A percentile compares a stretch with the other conserved stretches of the same genome.
These are phyloP conservation scores for Drosophila dives DNA, from an alignment of 2,888 invertebrate species.

Conservation along the genomic window DNA sequence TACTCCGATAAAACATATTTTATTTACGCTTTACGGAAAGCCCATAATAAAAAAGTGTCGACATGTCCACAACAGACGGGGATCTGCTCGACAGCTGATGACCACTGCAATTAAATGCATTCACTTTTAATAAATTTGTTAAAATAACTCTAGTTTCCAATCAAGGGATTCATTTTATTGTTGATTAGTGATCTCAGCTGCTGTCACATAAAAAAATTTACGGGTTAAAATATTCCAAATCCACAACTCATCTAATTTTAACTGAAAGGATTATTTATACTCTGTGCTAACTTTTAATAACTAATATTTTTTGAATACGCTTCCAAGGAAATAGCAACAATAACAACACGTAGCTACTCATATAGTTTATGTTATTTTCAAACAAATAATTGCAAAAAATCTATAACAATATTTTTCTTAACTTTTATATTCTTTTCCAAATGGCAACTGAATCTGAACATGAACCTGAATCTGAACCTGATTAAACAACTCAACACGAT, in stretches of 20 bases:
- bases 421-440: conserved; percentile 11
- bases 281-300: background rate
- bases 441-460: conserved; percentile 35
- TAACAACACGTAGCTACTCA: conserved; percentile 4
- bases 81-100: conserved; percentile 28
- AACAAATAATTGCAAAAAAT: conserved; percentile 13
- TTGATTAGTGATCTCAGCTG: background rate
- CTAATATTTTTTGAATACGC: too few relatives aligned
- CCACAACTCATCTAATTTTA: too few relatives aligned
- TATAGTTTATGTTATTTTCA: background rate
- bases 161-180: background rate
- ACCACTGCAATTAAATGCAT: conserved; percentile 50
- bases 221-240: background rate
- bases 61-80: conserved; percentile 27
- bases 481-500: conserved; percentile 43
- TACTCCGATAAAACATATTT: conserved; percentile 17
- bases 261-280: too few relatives aligned
- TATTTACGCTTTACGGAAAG: conserved; percentile 17
- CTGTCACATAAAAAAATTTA: background rate
- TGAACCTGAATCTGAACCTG: conserved; percentile 13
- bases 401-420: conserved; percentile 25
- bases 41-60: conserved; percentile 41
- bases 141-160: background rate
- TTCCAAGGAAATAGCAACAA: conserved; percentile 9
- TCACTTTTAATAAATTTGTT: conserved; percentile 16